A percentile compares a stretch with the other conserved stretches of the same genome.
These are phyloP conservation scores for Dendrolimus punctatus DNA, from an alignment of 1,140 invertebrate species.

Conservation along the genomic window DNA sequence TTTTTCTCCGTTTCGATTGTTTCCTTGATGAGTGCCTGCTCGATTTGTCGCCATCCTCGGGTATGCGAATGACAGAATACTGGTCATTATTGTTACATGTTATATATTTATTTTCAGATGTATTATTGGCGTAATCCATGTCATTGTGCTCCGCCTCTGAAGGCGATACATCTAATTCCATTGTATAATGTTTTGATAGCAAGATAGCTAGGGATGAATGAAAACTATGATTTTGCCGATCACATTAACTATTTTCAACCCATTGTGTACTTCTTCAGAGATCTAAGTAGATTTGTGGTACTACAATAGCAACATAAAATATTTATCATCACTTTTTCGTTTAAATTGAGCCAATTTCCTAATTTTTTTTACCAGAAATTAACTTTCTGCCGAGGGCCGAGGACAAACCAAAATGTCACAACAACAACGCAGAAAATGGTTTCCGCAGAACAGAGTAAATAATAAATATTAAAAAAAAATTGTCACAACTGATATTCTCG, in stretches of 20 bases:
- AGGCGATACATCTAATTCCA: conserved; percentile 61
- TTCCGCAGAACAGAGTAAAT: conserved; percentile 25
- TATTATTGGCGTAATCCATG: conserved; percentile 58
- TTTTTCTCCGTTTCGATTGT: conserved; percentile 83
- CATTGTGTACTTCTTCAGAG: conserved; percentile 45
- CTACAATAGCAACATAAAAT: conserved; percentile 17
- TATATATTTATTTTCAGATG: conserved; percentile 56
- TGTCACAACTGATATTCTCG: too few species aligned
- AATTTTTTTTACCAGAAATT: conserved; percentile 13
- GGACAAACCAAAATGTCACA: conserved; percentile 66
- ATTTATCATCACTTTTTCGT: conserved; percentile 41
- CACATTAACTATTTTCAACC: conserved; percentile 60
- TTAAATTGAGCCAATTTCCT: conserved; percentile 17
- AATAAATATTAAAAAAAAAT: neutral
- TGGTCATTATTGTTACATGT: conserved; percentile 56
- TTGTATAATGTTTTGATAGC: conserved; percentile 24
- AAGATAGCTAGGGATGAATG: conserved; percentile 30
- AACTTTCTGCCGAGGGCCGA: conserved; percentile 34
- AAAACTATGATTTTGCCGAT: conserved; percentile 48
- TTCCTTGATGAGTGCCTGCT: conserved; percentile 74
- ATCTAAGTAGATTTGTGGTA: conserved; percentile 17
- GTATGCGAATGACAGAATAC: conserved; percentile 58
- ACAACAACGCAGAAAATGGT: conserved; percentile 71
- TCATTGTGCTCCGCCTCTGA: conserved; percentile 37
- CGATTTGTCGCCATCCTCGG: conserved; percentile 56